phyloP scores from a whole-genome alignment of 2,888 invertebrate species.

The Hylaea fasciaria region DNA sequence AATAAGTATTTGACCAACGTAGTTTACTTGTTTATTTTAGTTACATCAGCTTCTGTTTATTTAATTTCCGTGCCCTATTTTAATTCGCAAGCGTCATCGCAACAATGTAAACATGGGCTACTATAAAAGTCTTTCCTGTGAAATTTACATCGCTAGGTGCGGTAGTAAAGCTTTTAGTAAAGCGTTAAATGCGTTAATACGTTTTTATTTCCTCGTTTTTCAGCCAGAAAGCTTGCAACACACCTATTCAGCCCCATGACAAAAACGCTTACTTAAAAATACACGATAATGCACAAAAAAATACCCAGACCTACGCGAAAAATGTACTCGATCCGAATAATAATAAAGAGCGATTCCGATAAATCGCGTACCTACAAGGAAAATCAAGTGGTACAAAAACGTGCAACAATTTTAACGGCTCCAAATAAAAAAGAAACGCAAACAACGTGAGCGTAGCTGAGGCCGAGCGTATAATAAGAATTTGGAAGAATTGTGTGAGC shows the following conservation, averaged over 20 bases:
- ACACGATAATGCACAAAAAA: constrained; percentile 13
- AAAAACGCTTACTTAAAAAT: constrained; percentile 23
- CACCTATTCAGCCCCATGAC: constrained; percentile 9
- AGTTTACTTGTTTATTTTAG: too few species aligned
- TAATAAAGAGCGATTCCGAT: constrained; percentile 13
- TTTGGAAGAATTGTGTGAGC: constrained; percentile 25
- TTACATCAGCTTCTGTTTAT: not conserved
- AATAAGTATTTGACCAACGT: too few species aligned
- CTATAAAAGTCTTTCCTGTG: constrained; percentile 21
- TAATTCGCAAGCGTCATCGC: constrained; percentile 10
- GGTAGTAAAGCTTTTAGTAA: constrained; percentile 24
- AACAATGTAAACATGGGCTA: constrained; percentile 21
- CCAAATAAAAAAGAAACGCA: constrained; percentile 23
- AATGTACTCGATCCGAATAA: constrained; percentile 4
- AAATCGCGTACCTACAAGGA: constrained; percentile 14
- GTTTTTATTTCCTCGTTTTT: constrained; percentile 16
- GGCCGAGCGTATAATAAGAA: constrained; percentile 17
- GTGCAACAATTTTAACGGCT: constrained; percentile 28
- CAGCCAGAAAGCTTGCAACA: constrained; percentile 4
- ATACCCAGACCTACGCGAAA: not conserved
- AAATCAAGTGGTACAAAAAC: constrained; percentile 17
- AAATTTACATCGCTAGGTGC: constrained; percentile 18
- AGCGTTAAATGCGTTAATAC: constrained; percentile 10
- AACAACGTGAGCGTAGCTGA: constrained; percentile 22
- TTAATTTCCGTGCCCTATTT: constrained; percentile 16